Evolutionary conservation across 2,888 invertebrate species (phyloP).

Genomic region (Phorcus lineatus): DNA sequence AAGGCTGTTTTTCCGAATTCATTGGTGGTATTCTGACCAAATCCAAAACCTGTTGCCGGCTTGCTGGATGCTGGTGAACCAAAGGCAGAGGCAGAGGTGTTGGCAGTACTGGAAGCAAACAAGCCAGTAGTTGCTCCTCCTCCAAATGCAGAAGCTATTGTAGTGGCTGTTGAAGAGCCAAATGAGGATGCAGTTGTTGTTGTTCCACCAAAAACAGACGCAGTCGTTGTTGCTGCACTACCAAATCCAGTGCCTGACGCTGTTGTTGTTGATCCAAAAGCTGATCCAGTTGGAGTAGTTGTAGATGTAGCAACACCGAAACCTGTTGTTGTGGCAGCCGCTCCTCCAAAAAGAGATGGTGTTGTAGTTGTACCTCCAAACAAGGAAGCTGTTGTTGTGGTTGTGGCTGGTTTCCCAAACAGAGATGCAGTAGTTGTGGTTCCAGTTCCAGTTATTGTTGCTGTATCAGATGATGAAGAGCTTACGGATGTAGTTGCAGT

Average conservation of each 20-base stretch:
- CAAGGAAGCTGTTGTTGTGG: neutral
- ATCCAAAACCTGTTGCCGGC: neutral
- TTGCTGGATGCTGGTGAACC: slow-evolving; percentile 24
- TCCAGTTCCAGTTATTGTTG: slow-evolving; percentile 15
- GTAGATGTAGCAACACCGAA: slow-evolving; percentile 22
- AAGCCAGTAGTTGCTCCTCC: slow-evolving; percentile 31
- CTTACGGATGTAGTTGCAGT: neutral
- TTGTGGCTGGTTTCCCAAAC: slow-evolving; percentile 32
- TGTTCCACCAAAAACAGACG: slow-evolving; percentile 31
- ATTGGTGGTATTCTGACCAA: neutral
- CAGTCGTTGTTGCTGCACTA: slow-evolving; percentile 28
- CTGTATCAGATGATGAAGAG: neutral
- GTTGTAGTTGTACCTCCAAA: slow-evolving; percentile 23
- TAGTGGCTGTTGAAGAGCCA: slow-evolving; percentile 10
- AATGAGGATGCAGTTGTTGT: slow-evolving; percentile 18
- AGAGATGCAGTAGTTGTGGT: slow-evolving; percentile 26
- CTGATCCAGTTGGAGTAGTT: slow-evolving; percentile 27
- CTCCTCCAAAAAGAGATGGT: neutral
- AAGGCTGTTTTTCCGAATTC: slow-evolving; percentile 42
- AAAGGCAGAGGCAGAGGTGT: slow-evolving; percentile 32
- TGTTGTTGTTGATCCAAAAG: slow-evolving; percentile 24
- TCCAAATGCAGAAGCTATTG: slow-evolving; percentile 35
- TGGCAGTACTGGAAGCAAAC: slow-evolving; percentile 28
- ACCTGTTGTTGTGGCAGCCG: slow-evolving; percentile 17
- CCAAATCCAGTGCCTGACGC: slow-evolving; percentile 29